Conservation (phyloP, 2,113 vertebrate genomes). For the Noturus placidus region DNA sequence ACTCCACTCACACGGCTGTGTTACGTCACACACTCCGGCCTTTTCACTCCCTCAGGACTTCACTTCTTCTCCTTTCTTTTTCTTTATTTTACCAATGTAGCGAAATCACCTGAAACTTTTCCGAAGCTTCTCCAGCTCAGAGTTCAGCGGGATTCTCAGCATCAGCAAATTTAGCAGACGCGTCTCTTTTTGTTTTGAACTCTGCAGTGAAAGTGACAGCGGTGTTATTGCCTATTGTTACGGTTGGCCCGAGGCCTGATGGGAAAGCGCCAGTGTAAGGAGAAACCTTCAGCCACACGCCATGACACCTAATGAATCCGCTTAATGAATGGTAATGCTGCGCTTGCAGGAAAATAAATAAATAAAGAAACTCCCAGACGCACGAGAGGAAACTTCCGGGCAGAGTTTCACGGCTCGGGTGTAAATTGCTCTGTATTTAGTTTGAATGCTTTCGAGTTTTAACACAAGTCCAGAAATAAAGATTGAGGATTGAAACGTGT, state of each 20-base stretch:
- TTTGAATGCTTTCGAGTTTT: neutral
- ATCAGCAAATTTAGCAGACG: neutral
- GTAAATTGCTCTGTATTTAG: neutral
- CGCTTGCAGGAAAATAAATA: neutral
- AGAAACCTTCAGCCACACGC: neutral
- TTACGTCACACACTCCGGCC: neutral
- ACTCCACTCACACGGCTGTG: neutral
- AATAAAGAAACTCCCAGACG: neutral
- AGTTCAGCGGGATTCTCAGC: neutral
- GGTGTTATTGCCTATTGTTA: neutral
- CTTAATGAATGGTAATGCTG: neutral
- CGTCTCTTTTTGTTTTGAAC: neutral
- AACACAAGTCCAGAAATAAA: neutral
- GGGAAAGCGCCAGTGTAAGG: neutral
- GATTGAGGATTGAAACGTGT: neutral
- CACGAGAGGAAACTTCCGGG: neutral
- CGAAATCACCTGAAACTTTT: constrained; percentile 4
- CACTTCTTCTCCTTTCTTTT: neutral
- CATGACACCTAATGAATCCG: neutral
- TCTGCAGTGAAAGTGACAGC: constrained; percentile 9
- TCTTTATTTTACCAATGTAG: neutral
- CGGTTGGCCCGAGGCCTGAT: neutral
- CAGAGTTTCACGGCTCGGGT: neutral
- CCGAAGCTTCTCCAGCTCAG: neutral
- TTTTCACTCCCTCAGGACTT: neutral